These are phyloP conservation scores for Cliona cf. orientalis DNA, from an alignment of 37 sponge, comb jelly and placozoan genomes.

Conservation along the genomic window DNA sequence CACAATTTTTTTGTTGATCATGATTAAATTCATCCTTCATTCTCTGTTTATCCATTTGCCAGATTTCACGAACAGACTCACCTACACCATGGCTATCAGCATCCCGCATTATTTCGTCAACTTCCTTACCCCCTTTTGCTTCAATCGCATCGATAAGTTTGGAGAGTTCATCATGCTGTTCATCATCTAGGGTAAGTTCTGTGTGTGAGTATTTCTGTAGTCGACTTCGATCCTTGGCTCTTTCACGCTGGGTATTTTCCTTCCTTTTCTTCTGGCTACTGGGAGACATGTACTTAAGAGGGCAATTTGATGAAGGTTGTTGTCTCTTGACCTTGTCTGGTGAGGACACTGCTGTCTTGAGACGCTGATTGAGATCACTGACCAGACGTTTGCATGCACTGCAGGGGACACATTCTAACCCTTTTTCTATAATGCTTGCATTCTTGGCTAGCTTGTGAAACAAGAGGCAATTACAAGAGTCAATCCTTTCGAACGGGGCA, in stretches of 20 bases:
- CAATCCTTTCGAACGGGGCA: constrained; percentile 22
- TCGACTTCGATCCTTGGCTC: neutral
- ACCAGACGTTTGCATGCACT: too few species aligned
- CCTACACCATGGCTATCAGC: neutral
- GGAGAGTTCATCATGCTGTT: neutral
- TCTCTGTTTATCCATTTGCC: neutral
- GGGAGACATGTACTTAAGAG: neutral
- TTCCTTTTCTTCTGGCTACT: neutral
- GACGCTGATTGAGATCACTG: too few species aligned
- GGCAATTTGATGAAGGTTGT: neutral
- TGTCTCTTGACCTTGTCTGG: too few species aligned
- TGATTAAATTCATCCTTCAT: neutral
- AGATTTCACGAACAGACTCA: neutral
- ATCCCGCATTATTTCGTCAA: neutral
- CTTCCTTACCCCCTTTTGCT: neutral
- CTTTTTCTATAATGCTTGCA: neutral
- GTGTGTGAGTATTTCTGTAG: neutral
- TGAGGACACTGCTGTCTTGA: too few species aligned
- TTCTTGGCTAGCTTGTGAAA: constrained; percentile 14
- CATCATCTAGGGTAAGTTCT: neutral
- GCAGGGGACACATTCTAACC: too few species aligned
- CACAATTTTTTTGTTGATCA: neutral
- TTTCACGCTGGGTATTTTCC: neutral
- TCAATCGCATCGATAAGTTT: neutral
- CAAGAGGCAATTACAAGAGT: constrained; percentile 14